Evolutionary conservation across 1,140 invertebrate species (phyloP).

Genomic region (Zaprionus camerounensis): DNA sequence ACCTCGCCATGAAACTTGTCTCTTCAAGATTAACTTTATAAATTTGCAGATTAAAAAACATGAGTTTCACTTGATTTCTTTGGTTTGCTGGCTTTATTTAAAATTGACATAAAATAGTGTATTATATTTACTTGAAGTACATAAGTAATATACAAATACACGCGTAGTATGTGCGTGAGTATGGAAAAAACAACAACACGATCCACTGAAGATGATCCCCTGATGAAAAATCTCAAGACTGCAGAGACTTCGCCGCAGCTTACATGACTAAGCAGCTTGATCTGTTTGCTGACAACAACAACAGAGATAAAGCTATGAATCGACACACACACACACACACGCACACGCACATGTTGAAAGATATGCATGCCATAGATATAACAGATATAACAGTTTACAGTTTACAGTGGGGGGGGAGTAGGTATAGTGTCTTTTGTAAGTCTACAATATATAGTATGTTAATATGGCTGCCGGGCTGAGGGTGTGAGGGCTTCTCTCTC

Average conservation of each 20-base stretch:
- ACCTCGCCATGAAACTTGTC: no score
- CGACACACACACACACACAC: neutral
- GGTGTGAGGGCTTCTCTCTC: neutral
- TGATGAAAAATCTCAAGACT: neutral
- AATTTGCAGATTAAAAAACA: neutral
- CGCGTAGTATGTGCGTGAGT: neutral
- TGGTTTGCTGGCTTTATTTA: neutral
- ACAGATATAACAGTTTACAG: neutral
- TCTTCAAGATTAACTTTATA: no score
- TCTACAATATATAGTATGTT: slow-evolving; percentile 28
- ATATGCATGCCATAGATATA: slow-evolving; percentile 51
- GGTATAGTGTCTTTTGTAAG: slow-evolving; percentile 41
- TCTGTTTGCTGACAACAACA: neutral
- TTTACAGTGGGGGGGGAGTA: neutral
- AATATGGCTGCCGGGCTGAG: slow-evolving; percentile 52
- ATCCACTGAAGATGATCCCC: neutral
- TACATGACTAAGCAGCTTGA: neutral
- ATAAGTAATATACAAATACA: neutral
- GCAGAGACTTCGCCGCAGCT: neutral
- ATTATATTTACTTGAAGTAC: neutral
- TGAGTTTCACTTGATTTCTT: neutral
- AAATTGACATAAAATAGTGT: neutral
- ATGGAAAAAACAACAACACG: neutral
- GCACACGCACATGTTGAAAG: slow-evolving; percentile 12
- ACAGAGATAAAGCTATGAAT: neutral